Percentiles rank a stretch among this genome's conserved stretches.
Evolutionary conservation across 1,140 invertebrate species (phyloP).

Genomic region (Pogonus chalceus): DNA sequence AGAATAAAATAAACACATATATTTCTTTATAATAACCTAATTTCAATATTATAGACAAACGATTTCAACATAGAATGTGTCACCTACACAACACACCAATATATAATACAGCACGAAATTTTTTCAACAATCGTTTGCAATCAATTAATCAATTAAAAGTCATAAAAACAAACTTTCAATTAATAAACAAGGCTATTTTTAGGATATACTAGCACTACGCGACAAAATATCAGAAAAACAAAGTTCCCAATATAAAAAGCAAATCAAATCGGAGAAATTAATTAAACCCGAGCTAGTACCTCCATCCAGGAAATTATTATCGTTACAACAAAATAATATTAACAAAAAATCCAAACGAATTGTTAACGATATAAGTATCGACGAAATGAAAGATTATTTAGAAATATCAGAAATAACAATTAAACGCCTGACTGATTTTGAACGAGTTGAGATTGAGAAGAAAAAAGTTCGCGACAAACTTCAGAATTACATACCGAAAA

Average conservation of each 20-base stretch:
- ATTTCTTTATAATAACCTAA: too few relatives aligned
- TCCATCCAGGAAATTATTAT: background rate
- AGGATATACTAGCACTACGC: background rate
- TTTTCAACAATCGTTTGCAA: too few relatives aligned
- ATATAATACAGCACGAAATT: too few relatives aligned
- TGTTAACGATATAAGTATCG: background rate
- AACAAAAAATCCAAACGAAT: background rate
- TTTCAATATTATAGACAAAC: too few relatives aligned
- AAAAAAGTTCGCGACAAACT: background rate
- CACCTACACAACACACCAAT: too few relatives aligned
- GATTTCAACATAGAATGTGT: too few relatives aligned
- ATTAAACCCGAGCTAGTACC: background rate
- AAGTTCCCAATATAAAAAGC: background rate
- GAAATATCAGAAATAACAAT: background rate
- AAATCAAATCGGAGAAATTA: background rate
- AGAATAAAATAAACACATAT: too few relatives aligned
- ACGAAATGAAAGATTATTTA: slow-evolving; percentile 3
- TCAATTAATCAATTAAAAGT: too few relatives aligned
- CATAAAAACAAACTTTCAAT: too few relatives aligned
- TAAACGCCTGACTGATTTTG: slow-evolving; percentile 1
- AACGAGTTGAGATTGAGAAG: background rate
- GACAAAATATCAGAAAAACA: background rate
- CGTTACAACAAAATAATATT: background rate
- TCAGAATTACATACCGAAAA: background rate
- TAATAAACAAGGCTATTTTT: background rate